Conservation (phyloP, 2,888 invertebrate genomes). For the Drosophila conformis region DNA sequence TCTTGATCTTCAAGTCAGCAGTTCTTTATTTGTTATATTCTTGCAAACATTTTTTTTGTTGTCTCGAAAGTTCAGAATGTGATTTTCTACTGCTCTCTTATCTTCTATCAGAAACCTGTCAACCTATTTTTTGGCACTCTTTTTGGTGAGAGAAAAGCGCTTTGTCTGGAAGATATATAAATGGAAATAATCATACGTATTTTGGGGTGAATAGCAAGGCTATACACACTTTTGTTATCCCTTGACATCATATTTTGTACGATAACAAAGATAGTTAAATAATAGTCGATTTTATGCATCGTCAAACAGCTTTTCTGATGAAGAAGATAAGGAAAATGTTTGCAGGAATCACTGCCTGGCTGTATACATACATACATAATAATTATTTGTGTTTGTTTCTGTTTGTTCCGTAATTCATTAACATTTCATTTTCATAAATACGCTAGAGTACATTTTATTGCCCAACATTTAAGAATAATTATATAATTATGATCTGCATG, state of each 20-base stretch:
- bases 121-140: neutral
- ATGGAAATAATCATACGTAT: neutral
- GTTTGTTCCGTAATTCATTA: constrained; percentile 37
- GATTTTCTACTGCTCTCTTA: neutral
- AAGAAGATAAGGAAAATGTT: constrained; percentile 10
- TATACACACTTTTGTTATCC: neutral
- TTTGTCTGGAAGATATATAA: neutral
- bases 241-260: neutral
- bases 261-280: neutral
- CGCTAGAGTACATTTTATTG: constrained; percentile 71
- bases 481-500: constrained; percentile 29
- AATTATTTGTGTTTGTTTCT: constrained; percentile 18
- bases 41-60: constrained; percentile 7
- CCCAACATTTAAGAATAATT: constrained; percentile 73
- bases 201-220: neutral
- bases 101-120: constrained; percentile 13
- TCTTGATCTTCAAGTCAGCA: constrained; percentile 18
- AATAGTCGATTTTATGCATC: neutral
- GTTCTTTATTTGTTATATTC: no score
- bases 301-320: neutral
- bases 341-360: neutral
- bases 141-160: neutral
- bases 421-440: constrained; percentile 57
- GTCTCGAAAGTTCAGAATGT: neutral
- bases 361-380: constrained; percentile 18